Base-by-base conservation (phyloP, 1,140 invertebrate species). In the Heliothis virescens region DNA sequence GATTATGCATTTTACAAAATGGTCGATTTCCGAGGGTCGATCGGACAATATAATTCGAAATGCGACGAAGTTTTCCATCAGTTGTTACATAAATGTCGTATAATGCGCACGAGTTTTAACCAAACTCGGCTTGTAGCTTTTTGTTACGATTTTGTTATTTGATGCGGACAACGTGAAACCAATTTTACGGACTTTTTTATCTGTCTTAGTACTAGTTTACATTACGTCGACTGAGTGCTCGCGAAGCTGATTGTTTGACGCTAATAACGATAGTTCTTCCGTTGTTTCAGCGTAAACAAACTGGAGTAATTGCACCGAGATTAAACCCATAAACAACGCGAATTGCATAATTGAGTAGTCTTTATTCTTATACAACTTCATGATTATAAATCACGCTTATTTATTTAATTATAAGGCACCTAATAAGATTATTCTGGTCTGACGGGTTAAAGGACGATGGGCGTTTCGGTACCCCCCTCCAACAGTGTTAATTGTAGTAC, bases 1-100 rank as follows among this genome's bases (percentile, higher is more conserved):
- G 60, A 76, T 76, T 76, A 76, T 18, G 59, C 47, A 62, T 76
- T 76, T 75, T 63, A 63, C 59, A 41, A 76, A 53, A 34, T 76
- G 60, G 48, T 53, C 60, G 41, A 60, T 76, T 34, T 16, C 52
- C 69, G 69, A 72, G 53, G 69, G 29, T 34, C 52, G 69, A 41
- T 62, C 47, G 41, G 67, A 29, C 67, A 71, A 53, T 71, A 53
- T 34, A 29, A 73, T 57, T 52, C n/a, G 48, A 52, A 48, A 18
- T 63, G 50, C 60, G 50, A 41, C 18, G 60, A 26, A 59, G 57
- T 75, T 62, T 53, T 48, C 60, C 16, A 26, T 63, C 48, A 41
- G 48, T 53, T 50, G 57, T 74, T 74, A 72, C 69, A 72, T 72
- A 72, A 72, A 18, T 2, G 9, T 57, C 15, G 69, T 72, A 71